Evolutionary conservation across 2,888 invertebrate species (phyloP), one percentile per base, ranked within the genome.

Genomic region (Heliconius cydno): DNA sequence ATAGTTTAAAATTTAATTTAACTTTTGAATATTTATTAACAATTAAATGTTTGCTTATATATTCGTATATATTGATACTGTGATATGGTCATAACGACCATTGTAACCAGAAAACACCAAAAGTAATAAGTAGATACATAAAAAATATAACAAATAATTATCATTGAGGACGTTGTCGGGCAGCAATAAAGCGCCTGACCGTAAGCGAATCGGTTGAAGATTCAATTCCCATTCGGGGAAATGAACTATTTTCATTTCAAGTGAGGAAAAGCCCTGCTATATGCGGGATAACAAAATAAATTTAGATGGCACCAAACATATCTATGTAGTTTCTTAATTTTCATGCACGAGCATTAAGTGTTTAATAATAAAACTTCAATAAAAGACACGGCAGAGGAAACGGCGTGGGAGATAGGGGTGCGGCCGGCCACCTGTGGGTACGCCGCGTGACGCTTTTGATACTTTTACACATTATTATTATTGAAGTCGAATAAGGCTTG

Each of bases 381-480:
- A 73, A 66, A 78, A 71, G 73, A 75, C 75, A 65, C 41, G 65
- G 75, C 63, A 78, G 68, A 79, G 78, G 74, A 79, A 79, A 68
- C 78, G 78, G 78, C 78, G 78, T 73, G 78, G 82, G 82, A 82
- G 82, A 82, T 82, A 82, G 82, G 82, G 82, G 82, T 82, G 81
- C 79, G 80, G 70, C 68, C 71, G 71, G 79, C 77, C 81, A 81
- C 82, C 79, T 79, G 81, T 77, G 81, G 78, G 30, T 73, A 76
- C 34, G 2, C 46, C 46, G 75, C 75, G 41, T n/a, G 60, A 57
- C 34, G 34, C 57, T 73, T n/a, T 73, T 60, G 73, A 60, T 60
- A 73, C 73, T 73, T 73, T 34, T 73, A 60, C 30, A 46, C 1
- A 13, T 34, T 73, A 73, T 70, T 70, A 70, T 70, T 70, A 70